Evolutionary conservation across 1,140 invertebrate genomes (phyloP), one percentile per base, ranked within the genome.

Genomic region (Mizuhopecten yessoensis): DNA sequence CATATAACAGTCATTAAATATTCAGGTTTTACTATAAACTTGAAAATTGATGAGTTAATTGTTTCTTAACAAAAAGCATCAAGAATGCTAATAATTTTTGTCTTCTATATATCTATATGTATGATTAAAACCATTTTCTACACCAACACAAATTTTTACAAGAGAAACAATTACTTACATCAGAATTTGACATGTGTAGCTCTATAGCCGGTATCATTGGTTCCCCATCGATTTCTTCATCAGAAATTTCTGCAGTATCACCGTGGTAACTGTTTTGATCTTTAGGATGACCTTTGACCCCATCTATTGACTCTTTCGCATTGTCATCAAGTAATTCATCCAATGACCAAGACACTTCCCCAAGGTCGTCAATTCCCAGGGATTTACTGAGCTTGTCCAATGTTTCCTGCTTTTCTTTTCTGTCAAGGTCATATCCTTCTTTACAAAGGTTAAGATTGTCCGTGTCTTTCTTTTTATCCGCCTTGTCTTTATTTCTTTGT

Each of bases 311-410:
- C 17, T 75, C 23, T 5, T 75, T 75, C n/a, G 57, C 3, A 29
- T 0, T 75, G 11, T 75, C 57, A 75, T 75, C 57, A 29, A 29
- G 23, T 11, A 75, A 75, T n/a, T 75, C 57, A 7, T 17, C 57
- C 11, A 75, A 75, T 75, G 57, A 75, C 57, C 9, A 75, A 29
- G 57, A 75, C 23, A 7, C n/a, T 75, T 75, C 9, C 5, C 29
- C 57, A 75, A 75, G 57, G 57, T 75, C 57, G 57, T 75, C 57
- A 23, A 75, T 75, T 75, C 57, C 57, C n/a, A 75, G n/a, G n/a
- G 57, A 75, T 29, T 29, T 75, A 75, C 57, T 75, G 11, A 75
- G 23, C 57, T 75, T 75, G 57, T 75, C 57, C 57, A 75, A 17
- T 75, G 57, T 75, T 23, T 75, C 57, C 23, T 75, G 57, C n/a